Evolutionary conservation across 1,140 invertebrate species (phyloP).

Genomic region (Bombus breviceps): DNA sequence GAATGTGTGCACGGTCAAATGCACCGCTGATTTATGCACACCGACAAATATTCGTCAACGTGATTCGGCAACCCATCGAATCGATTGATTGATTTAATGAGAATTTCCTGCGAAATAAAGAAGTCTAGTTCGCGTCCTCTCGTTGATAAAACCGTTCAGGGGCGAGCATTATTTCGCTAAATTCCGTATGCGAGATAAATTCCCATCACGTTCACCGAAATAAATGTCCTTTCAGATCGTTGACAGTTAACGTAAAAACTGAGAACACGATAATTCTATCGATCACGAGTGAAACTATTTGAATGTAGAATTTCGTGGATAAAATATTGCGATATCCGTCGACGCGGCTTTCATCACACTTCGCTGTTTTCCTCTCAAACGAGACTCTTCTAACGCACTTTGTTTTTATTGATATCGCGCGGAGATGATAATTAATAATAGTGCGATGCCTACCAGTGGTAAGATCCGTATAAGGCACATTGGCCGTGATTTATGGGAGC

Average conservation of each 20-base stretch:
- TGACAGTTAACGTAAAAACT: background rate
- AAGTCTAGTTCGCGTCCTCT: background rate
- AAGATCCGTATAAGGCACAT: conserved; percentile 51
- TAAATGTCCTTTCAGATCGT: background rate
- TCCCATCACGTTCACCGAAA: background rate
- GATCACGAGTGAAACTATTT: background rate
- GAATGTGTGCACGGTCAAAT: conserved; percentile 2
- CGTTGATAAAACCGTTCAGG: background rate
- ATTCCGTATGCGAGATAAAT: conserved; percentile 10
- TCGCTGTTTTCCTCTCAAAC: no score
- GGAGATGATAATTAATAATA: conserved; percentile 64
- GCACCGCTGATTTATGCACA: conserved; percentile 26
- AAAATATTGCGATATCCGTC: background rate
- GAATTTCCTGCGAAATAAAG: conserved; percentile 5
- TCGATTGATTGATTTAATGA: background rate
- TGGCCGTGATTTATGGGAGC: conserved; percentile 63
- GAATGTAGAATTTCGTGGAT: background rate
- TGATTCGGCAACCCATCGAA: background rate
- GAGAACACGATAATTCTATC: background rate
- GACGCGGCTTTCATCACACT: background rate
- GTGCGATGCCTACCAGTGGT: conserved; percentile 34
- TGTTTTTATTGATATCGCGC: conserved; percentile 46
- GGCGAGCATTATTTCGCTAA: background rate
- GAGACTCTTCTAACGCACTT: background rate
- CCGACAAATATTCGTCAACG: conserved; percentile 8